Evolutionary conservation across 2,888 invertebrate genomes (phyloP), one percentile per base, ranked within the genome.

Genomic region (Lordiphosa fenestrarum): DNA sequence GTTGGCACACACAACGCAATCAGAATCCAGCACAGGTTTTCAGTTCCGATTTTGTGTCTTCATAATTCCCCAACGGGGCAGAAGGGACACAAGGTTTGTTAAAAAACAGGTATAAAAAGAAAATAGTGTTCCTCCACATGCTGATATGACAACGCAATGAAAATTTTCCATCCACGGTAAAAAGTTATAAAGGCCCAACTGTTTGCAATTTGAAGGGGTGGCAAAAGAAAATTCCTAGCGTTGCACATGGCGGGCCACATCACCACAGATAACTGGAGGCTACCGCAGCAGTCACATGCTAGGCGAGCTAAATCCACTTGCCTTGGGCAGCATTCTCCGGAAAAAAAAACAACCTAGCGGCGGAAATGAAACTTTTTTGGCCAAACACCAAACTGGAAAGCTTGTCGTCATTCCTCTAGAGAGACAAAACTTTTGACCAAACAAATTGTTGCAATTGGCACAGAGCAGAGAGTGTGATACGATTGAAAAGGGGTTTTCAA

Each of bases 401-500:
- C 59, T 64, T 51, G 39, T 39, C 37, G 51, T 30, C 9, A 9
- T 7, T 30, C 3, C 30, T 7, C 30, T 2, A 12, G 52, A 46
- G 51, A 35, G 36, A 49, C 46, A 44, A 59, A 71, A 51, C 19
- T 52, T 74, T 67, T 55, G 53, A 21, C 30, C 42, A 51, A 53
- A 50, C 54, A 52, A 73, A 69, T 58, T 56, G 60, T 61, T 36
- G 57, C 51, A 61, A 56, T 57, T 40, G 76, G 41, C 54, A 50
- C 15, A 37, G 37, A 1, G 2, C 15, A 15, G 37, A 4, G 25
- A 6, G 42, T 30, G 42, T 7, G 41, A 9, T 58, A 58, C 58
- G 48, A 58, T 47, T 58, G 30, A 41, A 48, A 25, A 36, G 30
- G 48, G 58, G 41, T 58, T 59, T 10, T 46, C 44, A 41, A 61